Conservation (phyloP, 2,113 vertebrate genomes). For the Siniperca knerii region DNA sequence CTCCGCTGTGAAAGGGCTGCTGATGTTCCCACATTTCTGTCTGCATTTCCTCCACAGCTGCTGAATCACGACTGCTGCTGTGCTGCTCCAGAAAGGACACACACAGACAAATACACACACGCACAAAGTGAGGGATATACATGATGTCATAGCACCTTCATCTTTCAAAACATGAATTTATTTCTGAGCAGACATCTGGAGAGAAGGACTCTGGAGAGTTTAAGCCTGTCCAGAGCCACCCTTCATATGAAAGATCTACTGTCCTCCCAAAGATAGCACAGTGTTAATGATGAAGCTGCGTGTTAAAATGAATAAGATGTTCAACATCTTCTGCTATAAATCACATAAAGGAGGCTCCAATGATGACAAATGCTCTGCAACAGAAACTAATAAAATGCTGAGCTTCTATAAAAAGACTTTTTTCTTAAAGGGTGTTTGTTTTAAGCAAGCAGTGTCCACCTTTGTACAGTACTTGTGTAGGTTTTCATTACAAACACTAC, state of each 20-base stretch:
- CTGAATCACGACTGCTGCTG: conserved; percentile 83
- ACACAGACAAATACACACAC: conserved; percentile 40
- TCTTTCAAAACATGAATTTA: conserved; percentile 62
- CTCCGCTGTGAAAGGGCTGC: conserved; percentile 51
- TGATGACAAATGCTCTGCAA: conserved; percentile 72
- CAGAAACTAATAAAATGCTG: conserved; percentile 72
- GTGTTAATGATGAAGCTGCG: conserved; percentile 69
- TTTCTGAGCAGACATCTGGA: conserved; percentile 74
- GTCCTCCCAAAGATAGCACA: conserved; percentile 58
- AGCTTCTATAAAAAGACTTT: conserved; percentile 50
- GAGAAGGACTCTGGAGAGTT: conserved; percentile 59
- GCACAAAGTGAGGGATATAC: conserved; percentile 42
- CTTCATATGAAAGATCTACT: conserved; percentile 66
- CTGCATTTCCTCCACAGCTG: conserved; percentile 77
- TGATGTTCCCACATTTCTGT: conserved; percentile 68
- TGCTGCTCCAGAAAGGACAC: conserved; percentile 66
- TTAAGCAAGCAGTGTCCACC: conserved; percentile 4
- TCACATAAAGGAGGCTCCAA: conserved; percentile 63
- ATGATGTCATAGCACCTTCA: conserved; percentile 62
- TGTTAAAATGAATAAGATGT: conserved; percentile 73
- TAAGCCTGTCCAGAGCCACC: conserved; percentile 55
- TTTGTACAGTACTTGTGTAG: neutral
- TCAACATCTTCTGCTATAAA: conserved; percentile 60
- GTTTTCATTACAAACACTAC: conserved; percentile 12
- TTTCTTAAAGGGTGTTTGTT: conserved; percentile 37